Evolutionary conservation across 1,140 invertebrate genomes (phyloP), one percentile per base, ranked within the genome.

Genomic region (Pogonognathellus flavescens): DNA sequence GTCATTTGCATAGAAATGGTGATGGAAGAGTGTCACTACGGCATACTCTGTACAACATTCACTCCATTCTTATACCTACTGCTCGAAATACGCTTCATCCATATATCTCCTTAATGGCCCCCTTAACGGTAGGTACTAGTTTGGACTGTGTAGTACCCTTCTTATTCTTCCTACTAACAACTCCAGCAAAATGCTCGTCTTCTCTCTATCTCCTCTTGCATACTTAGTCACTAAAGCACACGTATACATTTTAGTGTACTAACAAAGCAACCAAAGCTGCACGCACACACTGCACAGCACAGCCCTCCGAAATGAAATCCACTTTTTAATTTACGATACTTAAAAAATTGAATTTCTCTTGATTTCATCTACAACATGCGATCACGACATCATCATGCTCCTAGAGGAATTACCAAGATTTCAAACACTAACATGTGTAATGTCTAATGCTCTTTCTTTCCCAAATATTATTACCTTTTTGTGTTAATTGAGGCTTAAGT

Each of bases 1-100:
- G 80, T 82, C 80, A 86, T 86, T 86, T 83, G 85, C 85, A 86
- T 86, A 86, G 85, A 83, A 86, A 85, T 83, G 85, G 85, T 83
- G 85, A 86, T 86, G 85, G 85, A 86, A 86, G 85, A 86, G 85
- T 86, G 85, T 86, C 85, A 86, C 84, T 85, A 72, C 80, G 60
- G 59, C 41, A 82, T 57, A 82, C 72, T 60, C 84, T 84, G 60
- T 80, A 53, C 41, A 80, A 53, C 25, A 55, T 25, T 57, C 76
- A 76, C 70, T 76, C 84, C 84, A 85, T 85, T 85, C 84, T 85
- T 85, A 82, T 85, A 80, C 84, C 80, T 85, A 85, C 70, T 76
- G 70, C 70, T 76, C 70, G 70, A 76, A 76, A 76, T 76, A 80
- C 70, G 72, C 25, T 80, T 25, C 84, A 82, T 76, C 70, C 70